Conservation (phyloP, 2,888 invertebrate genomes). For the Drosophila subquinaria region DNA sequence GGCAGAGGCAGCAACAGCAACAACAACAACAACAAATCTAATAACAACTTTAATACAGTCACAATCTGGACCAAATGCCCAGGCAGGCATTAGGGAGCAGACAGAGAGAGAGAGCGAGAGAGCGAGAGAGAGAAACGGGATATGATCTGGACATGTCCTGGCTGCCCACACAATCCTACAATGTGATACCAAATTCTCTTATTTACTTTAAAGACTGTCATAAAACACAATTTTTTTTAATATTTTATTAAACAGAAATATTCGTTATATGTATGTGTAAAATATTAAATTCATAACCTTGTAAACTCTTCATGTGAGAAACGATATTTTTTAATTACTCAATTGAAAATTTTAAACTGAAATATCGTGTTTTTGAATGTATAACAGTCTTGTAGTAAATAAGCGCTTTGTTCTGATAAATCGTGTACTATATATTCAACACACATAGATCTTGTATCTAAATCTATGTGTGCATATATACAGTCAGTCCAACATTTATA, state of each 20-base stretch:
- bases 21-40: slow-evolving; percentile 2
- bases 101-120: not conserved
- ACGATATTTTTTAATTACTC: not conserved
- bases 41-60: slow-evolving; percentile 37
- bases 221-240: not conserved
- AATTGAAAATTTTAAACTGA: not conserved
- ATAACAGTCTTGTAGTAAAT: not conserved
- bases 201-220: not conserved
- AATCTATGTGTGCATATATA: not conserved
- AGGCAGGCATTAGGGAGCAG: slow-evolving; percentile 28
- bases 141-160: not conserved
- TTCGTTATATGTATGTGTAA: not conserved
- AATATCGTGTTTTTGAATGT: not conserved
- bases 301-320: not conserved
- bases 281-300: not conserved
- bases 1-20: slow-evolving; percentile 8
- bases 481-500: not conserved
- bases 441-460: not conserved
- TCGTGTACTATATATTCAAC: slow-evolving; percentile 6
- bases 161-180: slow-evolving; percentile 31
- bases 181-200: slow-evolving; percentile 55
- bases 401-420: slow-evolving; percentile 25
- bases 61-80: slow-evolving; percentile 60
- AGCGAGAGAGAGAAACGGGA: not conserved
- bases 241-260: not conserved